These are phyloP conservation scores for Beris chalybata DNA, from an alignment of 2,888 invertebrate genomes.

Conservation along the genomic window DNA sequence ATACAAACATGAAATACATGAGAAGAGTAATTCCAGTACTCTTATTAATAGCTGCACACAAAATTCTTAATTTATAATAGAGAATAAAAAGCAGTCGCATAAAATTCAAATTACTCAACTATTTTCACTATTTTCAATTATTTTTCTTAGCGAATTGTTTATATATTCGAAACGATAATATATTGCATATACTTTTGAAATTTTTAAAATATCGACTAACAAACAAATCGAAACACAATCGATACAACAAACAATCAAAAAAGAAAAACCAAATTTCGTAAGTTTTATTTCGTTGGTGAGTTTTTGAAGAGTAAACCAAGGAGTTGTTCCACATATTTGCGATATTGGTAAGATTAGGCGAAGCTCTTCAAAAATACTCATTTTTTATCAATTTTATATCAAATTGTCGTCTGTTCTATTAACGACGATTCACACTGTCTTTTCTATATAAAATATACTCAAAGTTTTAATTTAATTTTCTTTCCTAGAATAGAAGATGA, in stretches of 20 bases:
- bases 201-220: not conserved
- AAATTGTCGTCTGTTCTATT: no score
- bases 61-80: constrained; percentile 11
- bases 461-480: no score
- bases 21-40: not conserved
- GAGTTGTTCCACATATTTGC: constrained; percentile 7
- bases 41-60: not conserved
- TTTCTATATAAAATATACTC: no score
- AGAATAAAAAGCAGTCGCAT: not conserved
- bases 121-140: no score
- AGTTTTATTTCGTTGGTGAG: not conserved
- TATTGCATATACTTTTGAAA: not conserved
- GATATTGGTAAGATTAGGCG: not conserved
- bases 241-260: not conserved
- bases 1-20: not conserved
- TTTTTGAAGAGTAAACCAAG: not conserved
- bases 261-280: not conserved
- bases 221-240: not conserved
- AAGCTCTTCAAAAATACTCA: constrained; percentile 4
- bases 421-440: no score
- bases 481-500: no score
- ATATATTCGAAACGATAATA: constrained; percentile 2
- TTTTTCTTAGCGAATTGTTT: not conserved
- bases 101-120: not conserved
- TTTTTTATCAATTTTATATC: no score